Percentiles rank a stretch among this genome's conserved stretches.
These are phyloP conservation scores for Drosophila guanche DNA, from an alignment of 1,140 invertebrate genomes.

Conservation along the genomic window DNA sequence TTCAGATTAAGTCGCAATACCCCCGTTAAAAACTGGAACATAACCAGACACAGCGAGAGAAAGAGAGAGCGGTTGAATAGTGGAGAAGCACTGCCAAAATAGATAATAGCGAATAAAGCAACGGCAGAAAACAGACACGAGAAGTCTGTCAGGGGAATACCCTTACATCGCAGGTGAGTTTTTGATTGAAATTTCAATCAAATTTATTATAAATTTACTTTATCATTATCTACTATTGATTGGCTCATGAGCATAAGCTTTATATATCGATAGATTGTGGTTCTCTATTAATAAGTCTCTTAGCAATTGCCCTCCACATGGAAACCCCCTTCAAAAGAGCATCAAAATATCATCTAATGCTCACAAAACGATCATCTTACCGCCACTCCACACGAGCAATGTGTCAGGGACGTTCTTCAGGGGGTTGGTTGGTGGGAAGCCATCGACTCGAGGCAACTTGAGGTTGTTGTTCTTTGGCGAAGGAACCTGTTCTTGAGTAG, in stretches of 20 bases:
- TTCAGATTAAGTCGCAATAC: conserved; percentile 75
- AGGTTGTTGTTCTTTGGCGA: conserved; percentile 5
- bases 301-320: too few species aligned
- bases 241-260: background rate
- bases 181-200: too few species aligned
- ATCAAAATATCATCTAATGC: too few species aligned
- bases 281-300: background rate
- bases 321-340: too few species aligned
- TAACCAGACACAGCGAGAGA: conserved; percentile 26
- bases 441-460: conserved; percentile 1
- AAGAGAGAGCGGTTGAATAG: background rate
- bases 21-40: conserved; percentile 76
- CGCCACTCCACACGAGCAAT: background rate
- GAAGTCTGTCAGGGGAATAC: conserved; percentile 1
- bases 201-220: background rate
- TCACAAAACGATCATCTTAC: too few species aligned
- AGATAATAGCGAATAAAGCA: conserved; percentile 48
- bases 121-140: background rate
- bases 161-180: background rate
- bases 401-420: conserved; percentile 6
- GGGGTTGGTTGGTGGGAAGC: conserved; percentile 8
- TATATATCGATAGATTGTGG: background rate
- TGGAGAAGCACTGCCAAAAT: conserved; percentile 49
- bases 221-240: too few species aligned
- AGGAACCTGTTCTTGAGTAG: conserved; percentile 1